These are phyloP conservation scores for Pentamera pediparva DNA, from an alignment of 53 echinoderm and acorn worm genomes.

Conservation along the genomic window DNA sequence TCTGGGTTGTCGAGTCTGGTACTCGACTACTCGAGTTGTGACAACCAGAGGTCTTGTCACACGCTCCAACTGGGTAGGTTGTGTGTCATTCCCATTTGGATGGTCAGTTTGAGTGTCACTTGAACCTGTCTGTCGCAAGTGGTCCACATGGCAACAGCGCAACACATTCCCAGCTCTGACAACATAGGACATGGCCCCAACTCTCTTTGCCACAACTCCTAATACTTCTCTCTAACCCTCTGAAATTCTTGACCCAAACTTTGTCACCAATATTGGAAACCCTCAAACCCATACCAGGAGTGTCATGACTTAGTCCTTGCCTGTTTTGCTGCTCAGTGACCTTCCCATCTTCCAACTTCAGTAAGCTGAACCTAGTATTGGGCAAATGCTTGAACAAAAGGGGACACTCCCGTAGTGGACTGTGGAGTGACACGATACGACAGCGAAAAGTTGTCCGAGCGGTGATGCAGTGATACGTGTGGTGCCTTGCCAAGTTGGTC, in stretches of 20 bases:
- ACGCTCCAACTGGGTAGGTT: not conserved
- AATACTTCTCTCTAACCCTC: conserved; percentile 4
- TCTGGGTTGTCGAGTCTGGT: no score
- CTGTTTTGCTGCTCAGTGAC: not conserved
- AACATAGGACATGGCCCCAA: conserved; percentile 1
- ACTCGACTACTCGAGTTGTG: no score
- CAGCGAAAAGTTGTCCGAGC: conserved; percentile 31
- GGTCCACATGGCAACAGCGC: not conserved
- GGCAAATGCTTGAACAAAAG: conserved; percentile 28
- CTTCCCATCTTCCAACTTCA: not conserved
- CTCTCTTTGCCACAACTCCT: not conserved
- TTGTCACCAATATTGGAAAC: not conserved
- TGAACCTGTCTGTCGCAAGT: not conserved
- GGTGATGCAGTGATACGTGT: conserved; percentile 26
- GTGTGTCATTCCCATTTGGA: not conserved
- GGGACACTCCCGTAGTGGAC: conserved; percentile 23
- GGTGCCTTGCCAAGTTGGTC: not conserved
- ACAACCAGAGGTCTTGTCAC: no score
- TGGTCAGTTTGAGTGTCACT: not conserved
- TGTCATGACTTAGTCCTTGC: not conserved
- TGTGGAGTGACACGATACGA: conserved; percentile 40
- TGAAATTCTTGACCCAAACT: conserved; percentile 1
- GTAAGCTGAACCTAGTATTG: conserved; percentile 20
- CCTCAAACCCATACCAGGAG: not conserved
- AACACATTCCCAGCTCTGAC: not conserved